Conservation (phyloP, 2,113 vertebrate species). For the Sturnira hondurensis region DNA sequence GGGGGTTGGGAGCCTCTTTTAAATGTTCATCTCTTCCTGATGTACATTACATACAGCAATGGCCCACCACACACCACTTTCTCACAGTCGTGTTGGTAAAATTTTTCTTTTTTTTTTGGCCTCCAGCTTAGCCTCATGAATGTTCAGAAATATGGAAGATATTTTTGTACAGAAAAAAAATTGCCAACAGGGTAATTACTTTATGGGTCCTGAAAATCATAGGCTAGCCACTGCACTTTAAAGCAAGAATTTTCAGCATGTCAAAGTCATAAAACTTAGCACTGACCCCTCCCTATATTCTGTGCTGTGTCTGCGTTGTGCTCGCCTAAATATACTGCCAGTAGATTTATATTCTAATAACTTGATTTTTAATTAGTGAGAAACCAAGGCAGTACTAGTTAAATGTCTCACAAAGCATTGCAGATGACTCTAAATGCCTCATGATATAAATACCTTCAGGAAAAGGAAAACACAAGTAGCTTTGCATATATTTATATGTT, state of each 20-base stretch:
- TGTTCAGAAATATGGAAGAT: neutral
- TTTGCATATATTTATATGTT: conserved; percentile 77
- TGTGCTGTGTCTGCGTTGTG: neutral
- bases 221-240: neutral
- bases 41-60: neutral
- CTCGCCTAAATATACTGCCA: conserved; percentile 29
- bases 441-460: conserved; percentile 76
- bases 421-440: conserved; percentile 79
- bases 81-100: neutral
- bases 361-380: conserved; percentile 76
- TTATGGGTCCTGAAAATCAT: neutral
- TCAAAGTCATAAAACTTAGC: conserved; percentile 8
- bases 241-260: neutral
- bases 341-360: conserved; percentile 72
- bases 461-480: conserved; percentile 76
- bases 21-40: neutral
- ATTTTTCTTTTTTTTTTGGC: neutral
- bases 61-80: neutral
- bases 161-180: neutral
- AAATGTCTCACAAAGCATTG: conserved; percentile 75
- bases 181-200: neutral
- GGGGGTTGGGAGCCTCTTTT: neutral
- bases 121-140: neutral
- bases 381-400: conserved; percentile 69
- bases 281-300: neutral